phyloP scores from a whole-genome alignment of 2,888 invertebrate species.

The Seladonia tumulorum region DNA sequence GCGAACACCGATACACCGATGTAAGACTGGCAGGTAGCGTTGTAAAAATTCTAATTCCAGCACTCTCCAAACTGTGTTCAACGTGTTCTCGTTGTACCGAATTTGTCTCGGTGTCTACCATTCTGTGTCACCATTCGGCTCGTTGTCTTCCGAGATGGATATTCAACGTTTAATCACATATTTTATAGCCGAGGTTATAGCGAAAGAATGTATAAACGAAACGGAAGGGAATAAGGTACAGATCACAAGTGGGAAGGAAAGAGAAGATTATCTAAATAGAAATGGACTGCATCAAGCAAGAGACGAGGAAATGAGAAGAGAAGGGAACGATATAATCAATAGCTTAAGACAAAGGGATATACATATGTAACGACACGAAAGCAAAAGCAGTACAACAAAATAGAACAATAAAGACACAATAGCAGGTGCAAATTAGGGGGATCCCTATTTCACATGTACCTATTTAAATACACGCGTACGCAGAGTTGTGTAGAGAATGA shows the following conservation, averaged over 20 bases:
- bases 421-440: too few species aligned
- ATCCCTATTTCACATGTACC: too few species aligned
- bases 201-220: neutral
- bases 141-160: neutral
- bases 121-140: neutral
- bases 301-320: neutral
- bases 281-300: neutral
- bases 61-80: neutral
- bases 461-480: too few species aligned
- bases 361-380: too few species aligned
- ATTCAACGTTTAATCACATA: neutral
- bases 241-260: neutral
- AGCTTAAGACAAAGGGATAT: too few species aligned
- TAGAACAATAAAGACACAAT: too few species aligned
- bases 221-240: neutral
- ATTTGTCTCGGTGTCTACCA: neutral
- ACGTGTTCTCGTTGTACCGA: neutral
- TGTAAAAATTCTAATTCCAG: neutral
- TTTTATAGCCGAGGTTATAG: neutral
- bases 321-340: neutral
- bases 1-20: constrained; percentile 23
- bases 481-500: too few species aligned
- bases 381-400: too few species aligned
- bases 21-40: constrained; percentile 19
- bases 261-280: neutral